Base-by-base conservation (phyloP, 2,888 invertebrate genomes). In the Dinocampus coccinellae region DNA sequence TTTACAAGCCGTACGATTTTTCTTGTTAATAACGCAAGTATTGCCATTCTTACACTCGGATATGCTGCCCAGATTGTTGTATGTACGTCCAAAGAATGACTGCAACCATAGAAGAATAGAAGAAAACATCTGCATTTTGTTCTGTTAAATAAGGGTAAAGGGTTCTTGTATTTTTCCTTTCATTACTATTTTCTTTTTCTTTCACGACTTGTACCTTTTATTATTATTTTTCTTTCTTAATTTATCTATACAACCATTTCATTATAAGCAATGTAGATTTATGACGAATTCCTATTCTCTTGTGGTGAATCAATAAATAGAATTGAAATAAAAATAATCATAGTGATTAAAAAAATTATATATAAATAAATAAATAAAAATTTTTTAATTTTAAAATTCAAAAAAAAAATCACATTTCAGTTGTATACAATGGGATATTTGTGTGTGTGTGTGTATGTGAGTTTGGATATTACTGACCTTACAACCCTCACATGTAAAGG, bases 41-140 rank as follows among this genome's bases (percentile, higher is more conserved):
- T 95, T 95, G 85, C 95, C 96, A 89, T 96, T 96, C 88, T 96
- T 97, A 90, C 97, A 97, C 82, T 96, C 96, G 22, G 95, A 94
- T 86, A 96, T 94, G 75, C 95, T 95, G 66, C 93, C 92, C 78
- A 95, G 90, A 88, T 96, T 96, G 91, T 96, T 96, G 91, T 96
- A 96, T 11, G 96, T 95, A 78, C 96, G 91, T 47, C 96, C 96
- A 87, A 97, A 97, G 89, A 97, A 97, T 65, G 96, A 96, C 96
- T 96, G 93, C 63, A 57, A 57, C 57, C 24, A 57, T 57, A 57
- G 53, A n/a, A n/a, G n/a, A 33, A 62, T 20, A 42, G 62, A 62
- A 42, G 42, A 58, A n/a, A 58, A 58, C 58, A 58, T 58, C 58
- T 58, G 58, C 58, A 58, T 58, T 58, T 29, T 29, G 47, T 47